Evolutionary conservation across 2,888 invertebrate species (phyloP).

Genomic region (Drosophila birchii): DNA sequence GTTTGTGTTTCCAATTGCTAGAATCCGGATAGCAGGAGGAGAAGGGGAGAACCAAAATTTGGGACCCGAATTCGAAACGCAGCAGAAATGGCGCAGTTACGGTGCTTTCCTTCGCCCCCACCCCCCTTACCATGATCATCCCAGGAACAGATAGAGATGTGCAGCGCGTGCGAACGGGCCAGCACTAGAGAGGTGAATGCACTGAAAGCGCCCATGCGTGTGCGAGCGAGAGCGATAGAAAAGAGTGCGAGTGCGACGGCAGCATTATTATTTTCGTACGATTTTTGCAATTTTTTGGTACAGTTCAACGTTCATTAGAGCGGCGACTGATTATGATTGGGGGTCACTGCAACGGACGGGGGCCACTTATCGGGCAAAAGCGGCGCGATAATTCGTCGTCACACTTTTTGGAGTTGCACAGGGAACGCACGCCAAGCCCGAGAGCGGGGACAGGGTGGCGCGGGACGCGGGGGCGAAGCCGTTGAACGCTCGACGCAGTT

Average conservation of each 20-base stretch:
- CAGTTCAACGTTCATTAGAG: constrained; percentile 74
- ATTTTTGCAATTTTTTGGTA: constrained; percentile 52
- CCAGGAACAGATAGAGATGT: constrained; percentile 14
- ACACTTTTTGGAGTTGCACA: constrained; percentile 46
- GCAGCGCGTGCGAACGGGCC: constrained; percentile 1
- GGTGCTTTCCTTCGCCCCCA: constrained; percentile 1
- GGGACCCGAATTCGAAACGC: constrained; percentile 8
- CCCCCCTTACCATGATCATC: constrained; percentile 31
- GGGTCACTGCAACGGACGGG: constrained; percentile 2
- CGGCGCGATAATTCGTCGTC: constrained; percentile 34
- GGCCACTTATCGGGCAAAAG: constrained; percentile 49
- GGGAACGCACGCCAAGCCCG: constrained; percentile 3
- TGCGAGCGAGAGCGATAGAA: constrained; percentile 15
- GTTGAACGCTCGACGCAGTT: constrained; percentile 51
- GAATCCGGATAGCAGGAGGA: neutral
- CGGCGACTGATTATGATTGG: constrained; percentile 59
- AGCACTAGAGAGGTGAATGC: constrained; percentile 50
- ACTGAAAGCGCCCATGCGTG: neutral
- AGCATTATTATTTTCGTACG: constrained; percentile 46
- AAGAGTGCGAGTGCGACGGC: neutral
- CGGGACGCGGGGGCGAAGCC: constrained; percentile 17
- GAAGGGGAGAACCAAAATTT: constrained; percentile 4
- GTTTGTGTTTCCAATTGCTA: constrained; percentile 1
- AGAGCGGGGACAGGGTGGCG: neutral
- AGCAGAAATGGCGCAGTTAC: constrained; percentile 41